phyloP scores from a whole-genome alignment of 2,113 vertebrate species.

The Coptodon rendalli region DNA sequence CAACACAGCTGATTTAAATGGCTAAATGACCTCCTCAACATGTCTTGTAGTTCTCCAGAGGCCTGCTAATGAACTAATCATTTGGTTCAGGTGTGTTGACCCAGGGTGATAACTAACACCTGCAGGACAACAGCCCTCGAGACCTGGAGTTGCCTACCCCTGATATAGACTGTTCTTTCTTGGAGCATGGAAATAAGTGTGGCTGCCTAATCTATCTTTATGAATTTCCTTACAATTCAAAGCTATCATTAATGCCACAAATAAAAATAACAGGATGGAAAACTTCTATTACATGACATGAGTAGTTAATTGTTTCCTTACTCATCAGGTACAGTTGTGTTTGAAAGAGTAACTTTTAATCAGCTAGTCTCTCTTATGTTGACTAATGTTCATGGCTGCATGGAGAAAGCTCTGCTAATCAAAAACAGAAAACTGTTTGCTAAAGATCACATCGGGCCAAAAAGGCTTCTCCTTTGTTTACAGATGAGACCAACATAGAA shows the following conservation, averaged over 20 bases:
- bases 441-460: background rate
- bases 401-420: background rate
- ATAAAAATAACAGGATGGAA: background rate
- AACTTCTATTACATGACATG: background rate
- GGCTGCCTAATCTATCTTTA: background rate
- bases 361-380: background rate
- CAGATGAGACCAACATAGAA: background rate
- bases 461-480: background rate
- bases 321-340: background rate
- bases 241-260: background rate
- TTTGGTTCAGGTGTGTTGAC: background rate
- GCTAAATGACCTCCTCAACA: background rate
- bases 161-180: background rate
- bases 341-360: background rate
- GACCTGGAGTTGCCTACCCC: background rate
- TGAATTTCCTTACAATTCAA: too few relatives aligned
- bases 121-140: accelerated
- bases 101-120: accelerated
- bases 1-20: background rate
- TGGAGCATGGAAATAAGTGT: background rate
- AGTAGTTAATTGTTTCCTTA: background rate
- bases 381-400: background rate
- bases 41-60: background rate
- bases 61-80: accelerated
- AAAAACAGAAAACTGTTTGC: background rate